These are phyloP conservation scores for Cryptoprocta ferox DNA, from an alignment of 2,797 vertebrate genomes.

Conservation along the genomic window DNA sequence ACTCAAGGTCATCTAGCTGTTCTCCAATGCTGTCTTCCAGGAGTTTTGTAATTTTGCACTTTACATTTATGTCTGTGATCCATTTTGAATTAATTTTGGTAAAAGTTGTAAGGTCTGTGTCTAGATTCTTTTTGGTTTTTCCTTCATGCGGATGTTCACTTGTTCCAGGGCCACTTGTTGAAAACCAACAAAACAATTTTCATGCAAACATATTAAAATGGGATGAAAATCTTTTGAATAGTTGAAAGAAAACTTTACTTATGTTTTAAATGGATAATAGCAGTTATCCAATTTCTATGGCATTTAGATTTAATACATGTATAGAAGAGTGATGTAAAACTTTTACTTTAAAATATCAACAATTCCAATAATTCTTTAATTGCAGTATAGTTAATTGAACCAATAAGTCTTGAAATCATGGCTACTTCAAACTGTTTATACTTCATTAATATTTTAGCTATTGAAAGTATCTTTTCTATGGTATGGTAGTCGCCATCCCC, in stretches of 20 bases:
- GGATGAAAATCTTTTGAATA: background rate
- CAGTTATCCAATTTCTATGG: background rate
- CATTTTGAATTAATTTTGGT: background rate
- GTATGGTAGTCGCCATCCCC: background rate
- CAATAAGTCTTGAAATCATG: background rate
- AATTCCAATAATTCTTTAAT: background rate
- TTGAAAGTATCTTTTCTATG: conserved; percentile 7
- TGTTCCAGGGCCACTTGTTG: background rate
- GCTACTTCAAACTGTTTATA: background rate
- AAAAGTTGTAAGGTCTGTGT: background rate
- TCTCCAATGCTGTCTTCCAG: background rate
- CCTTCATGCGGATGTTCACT: background rate
- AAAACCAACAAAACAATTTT: background rate
- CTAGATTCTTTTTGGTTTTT: background rate
- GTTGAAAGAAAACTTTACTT: background rate
- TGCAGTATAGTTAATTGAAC: background rate
- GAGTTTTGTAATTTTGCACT: background rate
- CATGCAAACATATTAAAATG: background rate
- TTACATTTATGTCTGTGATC: background rate
- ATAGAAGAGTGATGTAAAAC: background rate
- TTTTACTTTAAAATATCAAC: background rate
- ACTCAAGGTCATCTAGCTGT: background rate
- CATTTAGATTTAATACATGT: background rate
- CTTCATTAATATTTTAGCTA: conserved; percentile 1
- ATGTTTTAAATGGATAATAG: background rate